Evolutionary conservation across 2,888 invertebrate genomes (phyloP).

Genomic region (Dione juno): DNA sequence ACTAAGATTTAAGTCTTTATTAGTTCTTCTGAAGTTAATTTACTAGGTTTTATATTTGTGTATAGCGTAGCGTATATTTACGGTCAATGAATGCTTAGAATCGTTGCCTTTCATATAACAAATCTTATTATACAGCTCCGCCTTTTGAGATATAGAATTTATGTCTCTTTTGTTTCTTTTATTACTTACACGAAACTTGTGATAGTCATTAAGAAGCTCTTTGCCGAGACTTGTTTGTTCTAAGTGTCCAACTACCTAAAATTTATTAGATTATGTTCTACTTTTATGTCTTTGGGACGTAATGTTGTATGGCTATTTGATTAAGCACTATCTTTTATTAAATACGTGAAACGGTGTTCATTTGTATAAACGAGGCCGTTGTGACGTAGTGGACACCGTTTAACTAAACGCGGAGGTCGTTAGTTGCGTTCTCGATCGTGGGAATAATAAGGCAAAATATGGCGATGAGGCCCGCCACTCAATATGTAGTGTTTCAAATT

Average conservation of each 20-base stretch:
- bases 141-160: slow-evolving; percentile 50
- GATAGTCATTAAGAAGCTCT: slow-evolving; percentile 53
- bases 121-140: slow-evolving; percentile 21
- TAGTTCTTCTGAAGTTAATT: neutral
- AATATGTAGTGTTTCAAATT: no score
- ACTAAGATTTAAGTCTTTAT: slow-evolving; percentile 8
- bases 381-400: no score
- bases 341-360: neutral
- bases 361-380: neutral
- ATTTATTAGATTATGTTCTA: slow-evolving; percentile 45
- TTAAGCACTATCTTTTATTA: slow-evolving; percentile 21
- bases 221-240: slow-evolving; percentile 39
- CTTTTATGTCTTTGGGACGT: slow-evolving; percentile 26
- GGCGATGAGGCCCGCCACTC: no score
- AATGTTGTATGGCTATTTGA: slow-evolving; percentile 15
- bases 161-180: slow-evolving; percentile 56
- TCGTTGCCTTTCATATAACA: slow-evolving; percentile 20
- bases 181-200: slow-evolving; percentile 50
- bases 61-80: neutral
- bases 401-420: no score
- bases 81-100: slow-evolving; percentile 3
- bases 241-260: slow-evolving; percentile 43
- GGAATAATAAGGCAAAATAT: no score
- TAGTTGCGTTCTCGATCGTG: no score
- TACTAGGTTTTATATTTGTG: slow-evolving; percentile 8